Evolutionary conservation across 2,797 vertebrate genomes (phyloP).

Genomic region (Dendrocincla tyrannina): DNA sequence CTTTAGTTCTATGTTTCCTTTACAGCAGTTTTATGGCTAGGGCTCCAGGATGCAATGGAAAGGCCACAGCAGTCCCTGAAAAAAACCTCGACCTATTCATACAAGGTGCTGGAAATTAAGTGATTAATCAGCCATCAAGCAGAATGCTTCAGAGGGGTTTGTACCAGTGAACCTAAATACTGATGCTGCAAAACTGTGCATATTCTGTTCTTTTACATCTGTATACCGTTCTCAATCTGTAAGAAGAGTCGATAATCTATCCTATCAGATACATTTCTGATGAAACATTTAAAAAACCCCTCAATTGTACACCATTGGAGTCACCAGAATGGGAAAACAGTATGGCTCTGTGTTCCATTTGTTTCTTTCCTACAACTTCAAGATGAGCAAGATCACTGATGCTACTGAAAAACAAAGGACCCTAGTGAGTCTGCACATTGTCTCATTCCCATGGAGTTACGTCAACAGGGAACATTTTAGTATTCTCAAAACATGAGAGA

Average conservation of each 20-base stretch:
- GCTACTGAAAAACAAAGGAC: not conserved
- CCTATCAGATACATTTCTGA: not conserved
- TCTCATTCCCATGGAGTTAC: not conserved
- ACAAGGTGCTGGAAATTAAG: conserved; percentile 6
- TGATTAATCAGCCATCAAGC: not conserved
- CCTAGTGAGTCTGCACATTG: not conserved
- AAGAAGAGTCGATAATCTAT: not conserved
- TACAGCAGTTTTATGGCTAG: not conserved
- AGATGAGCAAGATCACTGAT: not conserved
- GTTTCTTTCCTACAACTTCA: not conserved
- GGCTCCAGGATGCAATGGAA: not conserved
- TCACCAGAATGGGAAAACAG: not conserved
- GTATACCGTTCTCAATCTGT: not conserved
- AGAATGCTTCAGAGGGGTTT: not conserved
- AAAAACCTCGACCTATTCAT: not conserved
- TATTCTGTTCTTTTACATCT: not conserved
- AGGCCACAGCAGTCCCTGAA: not conserved
- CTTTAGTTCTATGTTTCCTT: not conserved
- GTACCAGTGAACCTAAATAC: not conserved
- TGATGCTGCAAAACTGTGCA: not conserved
- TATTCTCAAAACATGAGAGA: not conserved
- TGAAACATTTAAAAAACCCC: not conserved
- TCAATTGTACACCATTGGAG: not conserved
- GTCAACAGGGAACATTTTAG: not conserved
- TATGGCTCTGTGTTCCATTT: not conserved